Evolutionary conservation across 2,888 invertebrate genomes (phyloP).

Genomic region (Cantharis flavilabris): DNA sequence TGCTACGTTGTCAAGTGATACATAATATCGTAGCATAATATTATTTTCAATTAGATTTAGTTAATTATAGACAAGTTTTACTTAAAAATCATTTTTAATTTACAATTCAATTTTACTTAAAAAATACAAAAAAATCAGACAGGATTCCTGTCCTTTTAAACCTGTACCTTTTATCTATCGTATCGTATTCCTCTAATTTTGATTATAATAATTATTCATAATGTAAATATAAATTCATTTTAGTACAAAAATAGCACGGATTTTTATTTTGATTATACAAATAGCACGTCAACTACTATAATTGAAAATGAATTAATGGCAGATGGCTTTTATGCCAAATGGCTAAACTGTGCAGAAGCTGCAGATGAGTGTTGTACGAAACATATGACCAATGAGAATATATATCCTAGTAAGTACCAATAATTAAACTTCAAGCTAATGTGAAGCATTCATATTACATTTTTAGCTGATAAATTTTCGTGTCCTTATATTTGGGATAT

Average conservation of each 20-base stretch:
- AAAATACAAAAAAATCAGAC: too few relatives aligned
- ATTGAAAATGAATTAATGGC: slow-evolving; percentile 43
- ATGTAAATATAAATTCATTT: neutral
- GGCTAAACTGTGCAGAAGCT: slow-evolving; percentile 42
- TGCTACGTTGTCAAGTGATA: too few relatives aligned
- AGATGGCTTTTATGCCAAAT: slow-evolving; percentile 41
- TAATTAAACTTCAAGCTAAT: neutral
- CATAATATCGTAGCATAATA: too few relatives aligned
- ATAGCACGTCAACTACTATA: slow-evolving; percentile 26
- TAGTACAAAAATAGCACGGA: neutral
- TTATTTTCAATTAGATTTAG: too few relatives aligned
- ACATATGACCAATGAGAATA: slow-evolving; percentile 41
- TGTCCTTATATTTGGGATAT: slow-evolving; percentile 68
- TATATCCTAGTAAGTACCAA: slow-evolving; percentile 32
- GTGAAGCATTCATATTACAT: neutral
- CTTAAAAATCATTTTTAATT: too few relatives aligned
- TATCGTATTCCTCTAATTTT: too few relatives aligned
- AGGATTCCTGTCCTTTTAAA: too few relatives aligned
- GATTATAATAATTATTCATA: too few relatives aligned
- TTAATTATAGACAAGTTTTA: too few relatives aligned
- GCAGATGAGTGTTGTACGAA: slow-evolving; percentile 47
- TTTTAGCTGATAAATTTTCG: slow-evolving; percentile 37
- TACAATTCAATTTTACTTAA: too few relatives aligned
- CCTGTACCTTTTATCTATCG: too few relatives aligned
- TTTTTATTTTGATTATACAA: neutral